Base-by-base conservation (phyloP, 2,113 vertebrate genomes). In the Leuciscus idus region DNA sequence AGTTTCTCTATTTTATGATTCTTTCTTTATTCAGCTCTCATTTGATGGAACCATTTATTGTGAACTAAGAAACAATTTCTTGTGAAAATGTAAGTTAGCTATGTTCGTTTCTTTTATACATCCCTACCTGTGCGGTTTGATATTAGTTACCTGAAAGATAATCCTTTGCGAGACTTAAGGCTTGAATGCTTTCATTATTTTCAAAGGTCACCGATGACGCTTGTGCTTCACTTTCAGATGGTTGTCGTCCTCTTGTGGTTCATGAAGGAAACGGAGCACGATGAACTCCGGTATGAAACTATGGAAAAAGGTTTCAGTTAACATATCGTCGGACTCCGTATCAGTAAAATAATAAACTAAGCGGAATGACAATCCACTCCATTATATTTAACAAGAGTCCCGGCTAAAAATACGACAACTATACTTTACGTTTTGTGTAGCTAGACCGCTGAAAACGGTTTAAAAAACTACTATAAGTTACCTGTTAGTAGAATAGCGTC, bases 181-280 rank as follows among this genome's bases (percentile, higher is more conserved):
- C 39, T 55, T 78, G 9, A 57, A 57, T 78, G 50, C 75, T 78
- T 33, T 36, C 28, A 12, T 78, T 6, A 57, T 33, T 6, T 39
- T 59, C n/a, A 79, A 33, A 61, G 33, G 30, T 36, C 19, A 15
- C 23, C 26, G 72, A 48, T 26, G 11, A n/a, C 9, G 10, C 33
- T 36, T 78, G 23, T 78, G 23, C 11, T 33, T 68, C 12, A 23
- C 10, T 33, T 57, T 84, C 4, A 11, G 57, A 55, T 70, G 72
- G 59, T 30, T 83, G 73, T 76, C 70, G 72, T 62, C 39, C 61
- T 64, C 80, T 79, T 64, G 64, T 83, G 87, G 21, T 61, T 12
- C 36, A 17, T 48, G 28, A 68, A 39, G 52, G 6, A 36, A 87
- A 26, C 70, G 0, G 11, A 70, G 21, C 4, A 5, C 13, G 12